Evolutionary conservation across 2,113 vertebrate genomes (phyloP).

Genomic region (Chaetura pelagica): DNA sequence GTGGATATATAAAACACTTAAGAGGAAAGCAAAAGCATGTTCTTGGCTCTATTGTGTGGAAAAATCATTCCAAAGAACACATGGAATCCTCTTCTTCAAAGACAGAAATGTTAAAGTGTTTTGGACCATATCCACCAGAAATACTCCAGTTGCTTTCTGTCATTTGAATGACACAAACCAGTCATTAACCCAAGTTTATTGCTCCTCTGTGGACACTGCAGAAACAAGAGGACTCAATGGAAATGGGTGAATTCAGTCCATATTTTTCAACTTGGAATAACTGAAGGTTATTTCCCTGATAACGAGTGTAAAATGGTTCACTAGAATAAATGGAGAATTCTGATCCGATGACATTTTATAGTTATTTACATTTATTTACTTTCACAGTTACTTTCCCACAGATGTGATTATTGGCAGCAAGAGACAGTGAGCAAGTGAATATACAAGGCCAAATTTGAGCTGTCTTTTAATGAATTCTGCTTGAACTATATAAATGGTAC

Average conservation of each 20-base stretch:
- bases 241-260: not conserved
- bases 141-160: slow-evolving; percentile 34
- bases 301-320: not conserved
- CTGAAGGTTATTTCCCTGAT: not conserved
- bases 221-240: not conserved
- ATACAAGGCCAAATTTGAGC: not conserved
- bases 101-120: not conserved
- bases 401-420: not conserved
- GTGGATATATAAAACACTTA: slow-evolving; percentile 20
- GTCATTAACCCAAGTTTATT: slow-evolving; percentile 34
- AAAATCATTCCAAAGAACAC: slow-evolving; percentile 22
- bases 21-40: slow-evolving; percentile 38
- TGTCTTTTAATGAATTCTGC: not conserved
- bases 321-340: not conserved
- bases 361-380: slow-evolving; percentile 4
- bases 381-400: slow-evolving; percentile 14
- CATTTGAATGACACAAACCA: slow-evolving; percentile 38
- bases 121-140: not conserved
- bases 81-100: slow-evolving; percentile 41
- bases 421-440: not conserved
- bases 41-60: slow-evolving; percentile 1
- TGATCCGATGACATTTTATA: not conserved
- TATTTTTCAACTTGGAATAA: not conserved
- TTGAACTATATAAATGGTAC: not conserved
- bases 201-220: slow-evolving; percentile 9